phyloP scores from a whole-genome alignment of 1,140 invertebrate genomes.

The Aphelinus certus region DNA sequence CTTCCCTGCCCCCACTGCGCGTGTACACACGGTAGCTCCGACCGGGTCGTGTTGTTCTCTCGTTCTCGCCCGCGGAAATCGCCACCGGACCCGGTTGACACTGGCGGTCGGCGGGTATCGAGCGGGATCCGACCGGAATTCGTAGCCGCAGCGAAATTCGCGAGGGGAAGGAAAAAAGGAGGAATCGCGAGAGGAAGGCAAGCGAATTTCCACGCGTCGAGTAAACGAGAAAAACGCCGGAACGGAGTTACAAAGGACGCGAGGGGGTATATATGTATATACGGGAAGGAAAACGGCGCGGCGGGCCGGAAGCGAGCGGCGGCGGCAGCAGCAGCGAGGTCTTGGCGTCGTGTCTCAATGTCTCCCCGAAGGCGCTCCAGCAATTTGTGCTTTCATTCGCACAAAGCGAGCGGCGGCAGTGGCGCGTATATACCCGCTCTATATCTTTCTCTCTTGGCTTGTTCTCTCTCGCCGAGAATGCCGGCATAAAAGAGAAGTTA shows the following conservation, averaged over 20 bases:
- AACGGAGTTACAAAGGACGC: conserved; percentile 28
- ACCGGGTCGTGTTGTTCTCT: too few relatives aligned
- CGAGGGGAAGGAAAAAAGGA: background rate
- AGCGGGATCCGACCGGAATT: too few relatives aligned
- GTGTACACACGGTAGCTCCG: background rate
- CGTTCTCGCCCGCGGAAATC: too few relatives aligned
- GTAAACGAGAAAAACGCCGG: conserved; percentile 32
- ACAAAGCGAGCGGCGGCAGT: conserved; percentile 55
- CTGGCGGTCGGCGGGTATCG: too few relatives aligned
- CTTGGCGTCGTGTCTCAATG: conserved; percentile 62
- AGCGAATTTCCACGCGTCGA: background rate
- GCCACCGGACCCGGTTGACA: too few relatives aligned
- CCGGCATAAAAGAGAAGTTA: conserved; percentile 67
- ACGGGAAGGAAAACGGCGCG: conserved; percentile 28
- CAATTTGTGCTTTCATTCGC: conserved; percentile 67
- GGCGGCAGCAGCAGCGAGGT: conserved; percentile 29
- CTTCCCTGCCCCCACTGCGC: background rate
- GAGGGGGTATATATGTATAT: conserved; percentile 15
- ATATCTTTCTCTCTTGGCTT: background rate
- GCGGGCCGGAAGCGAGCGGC: conserved; percentile 33
- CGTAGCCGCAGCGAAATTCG: background rate
- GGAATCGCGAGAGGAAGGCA: background rate
- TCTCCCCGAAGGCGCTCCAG: conserved; percentile 64
- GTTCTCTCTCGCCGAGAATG: conserved; percentile 52
- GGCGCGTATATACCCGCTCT: conserved; percentile 35